These are phyloP conservation scores for Drosophila demipolita DNA, from an alignment of 2,888 invertebrate species.

Conservation along the genomic window DNA sequence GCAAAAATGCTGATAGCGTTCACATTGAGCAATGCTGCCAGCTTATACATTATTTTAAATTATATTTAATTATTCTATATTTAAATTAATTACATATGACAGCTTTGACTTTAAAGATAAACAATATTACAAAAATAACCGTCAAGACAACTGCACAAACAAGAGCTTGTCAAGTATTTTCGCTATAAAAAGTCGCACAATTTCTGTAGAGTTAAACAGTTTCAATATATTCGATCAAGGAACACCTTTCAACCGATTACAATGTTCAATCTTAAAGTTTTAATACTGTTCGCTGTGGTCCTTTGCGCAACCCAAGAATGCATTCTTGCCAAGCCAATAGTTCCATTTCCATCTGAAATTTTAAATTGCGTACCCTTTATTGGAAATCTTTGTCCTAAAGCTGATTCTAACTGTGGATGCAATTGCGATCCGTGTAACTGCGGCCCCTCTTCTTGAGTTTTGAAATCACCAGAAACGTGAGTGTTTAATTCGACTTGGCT, in stretches of 20 bases:
- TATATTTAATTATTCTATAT: neutral
- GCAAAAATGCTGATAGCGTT: neutral
- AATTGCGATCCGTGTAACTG: neutral
- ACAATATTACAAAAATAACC: conserved; percentile 9
- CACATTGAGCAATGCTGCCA: neutral
- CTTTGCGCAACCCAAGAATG: conserved; percentile 41
- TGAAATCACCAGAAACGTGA: neutral
- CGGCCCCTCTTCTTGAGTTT: neutral
- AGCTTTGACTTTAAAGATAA: conserved; percentile 5
- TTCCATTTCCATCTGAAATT: rapidly evolving
- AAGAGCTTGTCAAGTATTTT: neutral
- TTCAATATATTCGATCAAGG: neutral
- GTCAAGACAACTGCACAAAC: conserved; percentile 55
- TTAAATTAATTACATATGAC: neutral
- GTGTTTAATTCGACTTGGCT: neutral
- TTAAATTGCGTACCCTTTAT: too few species aligned
- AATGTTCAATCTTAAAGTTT: conserved; percentile 57
- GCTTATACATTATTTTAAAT: neutral
- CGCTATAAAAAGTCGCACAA: conserved; percentile 39
- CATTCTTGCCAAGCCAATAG: neutral
- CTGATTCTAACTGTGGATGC: neutral
- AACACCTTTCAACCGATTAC: neutral
- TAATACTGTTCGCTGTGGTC: conserved; percentile 47
- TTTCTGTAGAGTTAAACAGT: conserved; percentile 11
- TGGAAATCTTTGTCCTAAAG: neutral